These are phyloP conservation scores for Suricata suricatta DNA, from an alignment of 2,113 vertebrate species.

Conservation along the genomic window DNA sequence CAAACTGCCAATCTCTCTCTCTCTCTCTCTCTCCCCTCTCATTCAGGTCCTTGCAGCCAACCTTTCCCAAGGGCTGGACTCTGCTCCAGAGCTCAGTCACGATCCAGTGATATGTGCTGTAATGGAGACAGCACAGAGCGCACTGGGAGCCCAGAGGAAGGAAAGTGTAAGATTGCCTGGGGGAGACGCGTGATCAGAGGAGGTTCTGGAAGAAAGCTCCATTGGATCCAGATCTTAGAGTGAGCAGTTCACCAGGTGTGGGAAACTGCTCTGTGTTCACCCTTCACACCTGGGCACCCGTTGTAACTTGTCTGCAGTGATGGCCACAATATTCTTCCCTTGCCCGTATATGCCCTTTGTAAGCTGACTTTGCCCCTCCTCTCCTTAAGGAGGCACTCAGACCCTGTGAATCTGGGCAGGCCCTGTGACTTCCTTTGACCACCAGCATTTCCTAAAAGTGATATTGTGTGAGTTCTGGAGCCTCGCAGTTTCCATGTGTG, in stretches of 20 bases:
- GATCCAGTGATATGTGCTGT: background rate
- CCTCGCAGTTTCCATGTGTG: background rate
- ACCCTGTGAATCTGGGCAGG: background rate
- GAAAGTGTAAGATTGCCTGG: background rate
- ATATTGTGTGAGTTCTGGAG: background rate
- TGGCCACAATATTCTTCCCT: background rate
- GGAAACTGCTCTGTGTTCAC: background rate
- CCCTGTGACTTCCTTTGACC: background rate
- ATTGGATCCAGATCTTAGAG: background rate
- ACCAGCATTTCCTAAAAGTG: background rate
- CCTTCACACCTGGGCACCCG: background rate
- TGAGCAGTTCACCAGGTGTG: background rate
- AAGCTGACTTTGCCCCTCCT: background rate
- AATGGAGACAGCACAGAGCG: background rate
- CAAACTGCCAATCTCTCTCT: background rate
- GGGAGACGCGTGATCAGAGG: background rate
- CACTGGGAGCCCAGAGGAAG: background rate
- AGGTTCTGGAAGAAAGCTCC: background rate
- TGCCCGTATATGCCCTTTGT: background rate
- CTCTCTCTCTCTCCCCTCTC: background rate
- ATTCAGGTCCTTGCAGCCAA: background rate
- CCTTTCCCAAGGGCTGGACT: background rate
- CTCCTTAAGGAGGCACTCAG: background rate
- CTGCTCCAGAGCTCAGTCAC: background rate
- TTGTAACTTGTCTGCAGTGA: background rate